These are phyloP conservation scores for Phortica variegata DNA, from an alignment of 1,140 invertebrate genomes.

Conservation along the genomic window DNA sequence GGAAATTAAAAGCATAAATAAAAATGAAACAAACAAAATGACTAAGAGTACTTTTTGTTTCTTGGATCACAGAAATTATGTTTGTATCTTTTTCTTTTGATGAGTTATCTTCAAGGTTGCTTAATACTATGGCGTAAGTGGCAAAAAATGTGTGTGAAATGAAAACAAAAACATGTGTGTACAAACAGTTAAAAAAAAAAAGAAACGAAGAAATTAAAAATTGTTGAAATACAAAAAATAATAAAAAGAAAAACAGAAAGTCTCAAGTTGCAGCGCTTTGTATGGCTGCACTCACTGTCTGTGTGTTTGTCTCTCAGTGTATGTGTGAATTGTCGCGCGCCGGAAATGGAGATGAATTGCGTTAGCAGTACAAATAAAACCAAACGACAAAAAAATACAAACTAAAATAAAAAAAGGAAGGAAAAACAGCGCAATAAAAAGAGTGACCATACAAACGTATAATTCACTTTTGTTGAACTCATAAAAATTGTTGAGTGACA, in stretches of 20 bases:
- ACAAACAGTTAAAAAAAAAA: too few relatives aligned
- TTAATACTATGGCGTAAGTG: too few relatives aligned
- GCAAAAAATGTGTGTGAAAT: not conserved
- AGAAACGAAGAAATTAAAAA: too few relatives aligned
- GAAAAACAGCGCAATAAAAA: too few relatives aligned
- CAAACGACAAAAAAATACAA: too few relatives aligned
- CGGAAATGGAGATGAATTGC: slow-evolving; percentile 50
- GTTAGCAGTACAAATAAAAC: slow-evolving; percentile 20
- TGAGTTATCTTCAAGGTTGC: too few relatives aligned
- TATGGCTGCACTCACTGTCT: not conserved
- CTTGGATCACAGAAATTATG: slow-evolving; percentile 16
- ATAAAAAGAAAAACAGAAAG: too few relatives aligned
- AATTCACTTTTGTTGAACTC: slow-evolving; percentile 54
- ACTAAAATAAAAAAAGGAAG: too few relatives aligned
- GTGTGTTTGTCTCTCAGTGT: slow-evolving; percentile 28
- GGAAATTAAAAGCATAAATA: slow-evolving; percentile 53
- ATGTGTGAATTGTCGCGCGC: too few relatives aligned
- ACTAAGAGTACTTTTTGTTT: too few relatives aligned
- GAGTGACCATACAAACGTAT: slow-evolving; percentile 48
- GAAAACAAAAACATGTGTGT: slow-evolving; percentile 2
- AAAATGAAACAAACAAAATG: slow-evolving; percentile 29
- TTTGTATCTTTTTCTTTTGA: slow-evolving; percentile 1
- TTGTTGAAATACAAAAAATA: too few relatives aligned
- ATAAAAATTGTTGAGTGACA: slow-evolving; percentile 54
- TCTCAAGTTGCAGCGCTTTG: too few relatives aligned